Conservation (phyloP, 2,113 vertebrate genomes). For the Spea bombifrons region DNA sequence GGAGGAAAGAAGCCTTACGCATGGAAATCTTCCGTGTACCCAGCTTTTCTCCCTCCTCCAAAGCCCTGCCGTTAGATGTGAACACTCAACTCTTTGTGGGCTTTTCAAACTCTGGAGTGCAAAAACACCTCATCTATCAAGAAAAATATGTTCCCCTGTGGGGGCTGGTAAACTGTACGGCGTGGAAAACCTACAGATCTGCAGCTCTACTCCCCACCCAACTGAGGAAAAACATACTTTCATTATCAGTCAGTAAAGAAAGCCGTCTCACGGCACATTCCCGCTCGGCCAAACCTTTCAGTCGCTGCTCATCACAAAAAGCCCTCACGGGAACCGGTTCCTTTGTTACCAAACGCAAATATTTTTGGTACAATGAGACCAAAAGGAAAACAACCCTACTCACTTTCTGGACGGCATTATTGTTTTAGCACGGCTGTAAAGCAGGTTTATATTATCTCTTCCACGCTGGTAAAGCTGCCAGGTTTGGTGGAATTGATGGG, state of each 20-base stretch:
- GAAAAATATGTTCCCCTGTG: slow-evolving; percentile 37
- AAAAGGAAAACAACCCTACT: neutral
- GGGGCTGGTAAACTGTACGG: slow-evolving; percentile 38
- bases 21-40: slow-evolving; percentile 20
- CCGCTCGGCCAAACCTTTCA: neutral
- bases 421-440: too few relatives aligned
- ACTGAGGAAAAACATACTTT: neutral
- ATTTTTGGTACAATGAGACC: neutral
- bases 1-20: neutral
- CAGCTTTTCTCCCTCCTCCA: slow-evolving; percentile 5
- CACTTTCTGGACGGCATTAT: too few relatives aligned
- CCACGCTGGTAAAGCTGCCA: too few relatives aligned
- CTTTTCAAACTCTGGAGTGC: slow-evolving; percentile 30
- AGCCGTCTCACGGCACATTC: neutral
- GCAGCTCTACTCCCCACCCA: neutral
- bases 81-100: slow-evolving; percentile 40
- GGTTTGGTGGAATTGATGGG: too few relatives aligned
- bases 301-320: neutral
- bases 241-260: neutral
- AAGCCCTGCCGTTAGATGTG: slow-evolving; percentile 23
- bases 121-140: slow-evolving; percentile 43
- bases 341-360: neutral
- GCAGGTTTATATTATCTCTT: too few relatives aligned
- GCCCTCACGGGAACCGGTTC: neutral
- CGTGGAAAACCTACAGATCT: slow-evolving; percentile 33